A percentile compares a stretch with the other conserved stretches of the same genome.
Evolutionary conservation across 2,888 invertebrate species (phyloP).

Genomic region (Charanyca ferruginea): DNA sequence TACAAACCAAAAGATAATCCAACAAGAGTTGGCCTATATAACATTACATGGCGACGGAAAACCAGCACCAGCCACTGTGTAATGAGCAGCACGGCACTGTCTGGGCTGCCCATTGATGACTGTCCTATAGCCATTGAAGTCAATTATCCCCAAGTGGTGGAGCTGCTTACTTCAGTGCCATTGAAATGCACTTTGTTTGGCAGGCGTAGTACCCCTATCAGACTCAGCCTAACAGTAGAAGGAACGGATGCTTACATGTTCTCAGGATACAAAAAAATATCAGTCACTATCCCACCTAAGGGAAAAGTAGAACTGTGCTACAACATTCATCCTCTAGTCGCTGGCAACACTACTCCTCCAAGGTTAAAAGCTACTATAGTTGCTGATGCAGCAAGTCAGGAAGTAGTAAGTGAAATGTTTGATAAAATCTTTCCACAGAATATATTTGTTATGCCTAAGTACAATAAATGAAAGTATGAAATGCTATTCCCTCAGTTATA

Average conservation of each 20-base stretch:
- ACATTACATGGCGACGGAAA: constrained; percentile 86
- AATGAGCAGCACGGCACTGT: constrained; percentile 90
- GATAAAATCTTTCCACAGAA: constrained; percentile 87
- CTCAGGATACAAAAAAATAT: constrained; percentile 97
- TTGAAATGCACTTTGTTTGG: constrained; percentile 94
- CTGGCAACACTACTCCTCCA: constrained; percentile 94
- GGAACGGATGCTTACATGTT: constrained; percentile 98
- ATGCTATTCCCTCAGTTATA: constrained; percentile 71
- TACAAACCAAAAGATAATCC: constrained; percentile 85
- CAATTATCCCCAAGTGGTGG: constrained; percentile 94
- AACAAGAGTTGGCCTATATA: constrained; percentile 85
- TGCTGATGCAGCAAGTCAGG: constrained; percentile 82
- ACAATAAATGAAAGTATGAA: constrained; percentile 85
- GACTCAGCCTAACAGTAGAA: constrained; percentile 94
- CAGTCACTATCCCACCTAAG: constrained; percentile 91
- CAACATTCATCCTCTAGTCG: constrained; percentile 95
- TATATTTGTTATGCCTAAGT: constrained; percentile 90
- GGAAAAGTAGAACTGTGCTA: constrained; percentile 92
- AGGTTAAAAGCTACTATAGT: constrained; percentile 89
- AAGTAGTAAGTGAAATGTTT: constrained; percentile 86
- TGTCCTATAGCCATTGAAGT: constrained; percentile 92
- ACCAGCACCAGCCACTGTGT: constrained; percentile 77
- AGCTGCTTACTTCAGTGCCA: constrained; percentile 93
- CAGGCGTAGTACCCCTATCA: constrained; percentile 93
- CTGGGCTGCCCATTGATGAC: constrained; percentile 91